phyloP scores from a whole-genome alignment of 2,888 invertebrate genomes.

The Muschampia plurimacula region DNA sequence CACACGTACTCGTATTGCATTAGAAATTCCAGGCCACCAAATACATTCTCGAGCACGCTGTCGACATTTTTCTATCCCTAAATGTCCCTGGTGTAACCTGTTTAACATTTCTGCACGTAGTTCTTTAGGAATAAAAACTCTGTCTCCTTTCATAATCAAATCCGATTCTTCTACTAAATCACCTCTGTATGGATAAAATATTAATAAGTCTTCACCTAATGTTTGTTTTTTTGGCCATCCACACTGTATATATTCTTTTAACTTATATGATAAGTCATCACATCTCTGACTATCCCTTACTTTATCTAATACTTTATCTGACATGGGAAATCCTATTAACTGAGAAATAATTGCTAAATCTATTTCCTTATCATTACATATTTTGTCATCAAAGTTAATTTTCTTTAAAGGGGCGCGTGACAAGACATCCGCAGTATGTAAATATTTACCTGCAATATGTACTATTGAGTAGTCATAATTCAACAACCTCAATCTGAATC shows the following conservation, averaged over 20 bases:
- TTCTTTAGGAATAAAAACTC: neutral
- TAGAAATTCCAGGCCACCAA: slow-evolving; percentile 13
- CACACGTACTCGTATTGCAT: slow-evolving; percentile 1
- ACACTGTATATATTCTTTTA: neutral
- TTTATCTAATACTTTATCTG: neutral
- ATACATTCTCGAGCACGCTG: slow-evolving; percentile 6
- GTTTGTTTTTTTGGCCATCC: neutral
- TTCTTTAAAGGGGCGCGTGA: neutral
- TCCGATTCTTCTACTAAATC: neutral
- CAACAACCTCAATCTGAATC: slow-evolving; percentile 4
- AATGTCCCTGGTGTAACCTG: slow-evolving; percentile 5
- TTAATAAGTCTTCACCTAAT: neutral
- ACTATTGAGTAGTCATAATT: slow-evolving; percentile 5
- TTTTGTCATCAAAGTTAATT: neutral
- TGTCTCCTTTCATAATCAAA: neutral
- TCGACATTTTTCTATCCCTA: slow-evolving; percentile 7
- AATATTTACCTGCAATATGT: slow-evolving; percentile 12
- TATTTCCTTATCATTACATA: slow-evolving; percentile 3
- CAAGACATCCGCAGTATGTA: slow-evolving; percentile 11
- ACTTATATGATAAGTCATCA: neutral
- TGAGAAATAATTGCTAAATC: slow-evolving; percentile 5
- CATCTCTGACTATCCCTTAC: neutral
- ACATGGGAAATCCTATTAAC: neutral
- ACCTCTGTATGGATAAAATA: neutral
- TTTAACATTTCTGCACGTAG: neutral